These are phyloP conservation scores for Coreoperca whiteheadi DNA, from an alignment of 2,113 vertebrate genomes.

Conservation along the genomic window DNA sequence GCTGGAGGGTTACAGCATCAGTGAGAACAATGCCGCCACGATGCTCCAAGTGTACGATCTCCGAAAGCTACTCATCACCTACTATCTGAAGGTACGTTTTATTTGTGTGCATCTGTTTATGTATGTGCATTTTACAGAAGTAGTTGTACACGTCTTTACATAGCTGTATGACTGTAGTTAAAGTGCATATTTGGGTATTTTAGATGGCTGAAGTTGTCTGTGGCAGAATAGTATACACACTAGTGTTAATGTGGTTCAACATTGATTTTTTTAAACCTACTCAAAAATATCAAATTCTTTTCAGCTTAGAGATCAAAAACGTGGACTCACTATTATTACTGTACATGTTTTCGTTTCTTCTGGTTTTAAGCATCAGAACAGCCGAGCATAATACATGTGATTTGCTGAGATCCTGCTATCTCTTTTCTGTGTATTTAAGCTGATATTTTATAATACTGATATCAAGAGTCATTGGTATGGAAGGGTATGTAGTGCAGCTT, in stretches of 20 bases:
- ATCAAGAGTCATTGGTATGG: not conserved
- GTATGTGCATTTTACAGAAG: not conserved
- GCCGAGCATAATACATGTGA: rapidly evolving
- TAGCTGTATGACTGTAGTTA: too few species aligned
- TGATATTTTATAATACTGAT: constrained; percentile 3
- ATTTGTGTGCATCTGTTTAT: not conserved
- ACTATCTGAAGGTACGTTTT: constrained; percentile 93
- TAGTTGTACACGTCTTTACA: not conserved
- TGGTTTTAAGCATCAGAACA: not conserved
- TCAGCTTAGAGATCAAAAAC: not conserved
- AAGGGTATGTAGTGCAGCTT: not conserved
- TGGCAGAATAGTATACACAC: not conserved
- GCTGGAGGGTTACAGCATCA: constrained; percentile 97
- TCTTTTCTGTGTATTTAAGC: not conserved
- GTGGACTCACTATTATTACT: not conserved
- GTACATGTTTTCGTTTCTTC: not conserved
- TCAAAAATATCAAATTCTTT: too few species aligned
- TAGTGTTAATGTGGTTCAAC: not conserved
- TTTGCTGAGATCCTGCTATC: not conserved
- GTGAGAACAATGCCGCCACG: constrained; percentile 95
- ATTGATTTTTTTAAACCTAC: too few species aligned
- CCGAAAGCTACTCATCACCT: constrained; percentile 94
- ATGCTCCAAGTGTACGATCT: constrained; percentile 99
- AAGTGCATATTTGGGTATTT: not conserved
- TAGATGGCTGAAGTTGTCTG: not conserved